These are phyloP conservation scores for Amblyopsis rosae DNA, from an alignment of 2,113 vertebrate species.

Conservation along the genomic window DNA sequence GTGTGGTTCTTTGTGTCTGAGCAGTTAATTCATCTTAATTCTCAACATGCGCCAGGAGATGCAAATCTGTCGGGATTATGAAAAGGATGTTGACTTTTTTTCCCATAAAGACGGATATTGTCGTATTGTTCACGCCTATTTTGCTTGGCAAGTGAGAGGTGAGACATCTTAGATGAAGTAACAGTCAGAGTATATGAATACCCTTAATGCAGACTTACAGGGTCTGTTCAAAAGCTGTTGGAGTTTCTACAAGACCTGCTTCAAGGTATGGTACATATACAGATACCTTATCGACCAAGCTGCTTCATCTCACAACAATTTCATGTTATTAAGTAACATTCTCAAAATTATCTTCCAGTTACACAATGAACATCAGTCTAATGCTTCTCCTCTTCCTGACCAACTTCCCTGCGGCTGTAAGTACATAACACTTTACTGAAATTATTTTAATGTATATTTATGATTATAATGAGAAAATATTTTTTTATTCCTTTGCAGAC, in stretches of 20 bases:
- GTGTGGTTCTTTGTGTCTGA: not conserved
- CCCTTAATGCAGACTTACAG: slow-evolving; percentile 2
- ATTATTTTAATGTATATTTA: not conserved
- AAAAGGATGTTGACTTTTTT: slow-evolving; percentile 29
- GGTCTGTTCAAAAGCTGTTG: slow-evolving; percentile 49
- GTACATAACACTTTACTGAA: slow-evolving; percentile 33
- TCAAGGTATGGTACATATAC: slow-evolving; percentile 11
- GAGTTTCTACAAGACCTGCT: slow-evolving; percentile 26
- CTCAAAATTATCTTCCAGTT: slow-evolving; percentile 16
- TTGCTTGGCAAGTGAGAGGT: slow-evolving; percentile 28
- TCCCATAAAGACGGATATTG: slow-evolving; percentile 6
- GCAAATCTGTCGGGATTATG: slow-evolving; percentile 26
- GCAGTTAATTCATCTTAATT: no score
- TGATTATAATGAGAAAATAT: not conserved
- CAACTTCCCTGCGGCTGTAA: slow-evolving; percentile 45
- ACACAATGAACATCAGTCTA: slow-evolving; percentile 57
- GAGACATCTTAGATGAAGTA: slow-evolving; percentile 46
- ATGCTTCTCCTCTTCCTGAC: slow-evolving; percentile 35
- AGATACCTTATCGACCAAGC: slow-evolving; percentile 2
- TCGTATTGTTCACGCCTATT: slow-evolving; percentile 43
- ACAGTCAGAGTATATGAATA: slow-evolving; percentile 19
- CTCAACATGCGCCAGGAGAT: not conserved
- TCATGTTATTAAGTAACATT: not conserved
- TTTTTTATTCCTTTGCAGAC: slow-evolving; percentile 37
- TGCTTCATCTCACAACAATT: not conserved